Base-by-base conservation (phyloP, 2,113 vertebrate genomes). In the Syngnathus typhle region DNA sequence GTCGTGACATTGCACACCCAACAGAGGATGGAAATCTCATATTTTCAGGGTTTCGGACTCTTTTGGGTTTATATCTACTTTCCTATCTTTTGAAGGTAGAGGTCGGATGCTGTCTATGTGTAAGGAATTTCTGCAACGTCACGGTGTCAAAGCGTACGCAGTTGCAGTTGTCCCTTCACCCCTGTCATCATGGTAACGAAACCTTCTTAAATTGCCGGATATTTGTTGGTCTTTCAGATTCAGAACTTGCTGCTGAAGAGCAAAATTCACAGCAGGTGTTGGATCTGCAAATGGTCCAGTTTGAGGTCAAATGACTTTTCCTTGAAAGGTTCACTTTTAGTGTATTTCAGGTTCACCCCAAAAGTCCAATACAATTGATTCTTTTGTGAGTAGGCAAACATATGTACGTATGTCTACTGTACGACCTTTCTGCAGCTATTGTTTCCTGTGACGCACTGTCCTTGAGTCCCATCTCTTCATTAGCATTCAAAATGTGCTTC, bases 391-490 rank as follows among this genome's bases (percentile, higher is more conserved):
- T 1, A 56, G 27, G 41, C 8, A 1, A 43, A 43, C 9, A 43
- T 43, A 43, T 5, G 12, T 54, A 43, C 11, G 12, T 54, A 54
- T 21, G 47, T 51, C 47, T 12, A 13, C 46, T 47, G 1, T 49
- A 51, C 21, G 19, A 21, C 8, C 49, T 51, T 9, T 5, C 63
- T 71, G 12, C 39, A 21, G 39, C 69, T 63, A 56, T 72, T 68
- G 60, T 76, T 71, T 76, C 62, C 13, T 38, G 55, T 68, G 65
- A 78, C 38, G 71, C 4, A 0, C 21, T 1, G 62, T 84, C 78
- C 75, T 83, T 83, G 64, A 71, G 41, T 82, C 79, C 71, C 80
- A 78, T 83, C 74, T 41, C 38, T 55, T 83, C 67, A 71, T 80
- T 85, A 72, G 63, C 36, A 75, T 83, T 82, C 69, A 69, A 69